phyloP scores from a whole-genome alignment of 2,797 vertebrate species.

The Heterohyrax brucei region DNA sequence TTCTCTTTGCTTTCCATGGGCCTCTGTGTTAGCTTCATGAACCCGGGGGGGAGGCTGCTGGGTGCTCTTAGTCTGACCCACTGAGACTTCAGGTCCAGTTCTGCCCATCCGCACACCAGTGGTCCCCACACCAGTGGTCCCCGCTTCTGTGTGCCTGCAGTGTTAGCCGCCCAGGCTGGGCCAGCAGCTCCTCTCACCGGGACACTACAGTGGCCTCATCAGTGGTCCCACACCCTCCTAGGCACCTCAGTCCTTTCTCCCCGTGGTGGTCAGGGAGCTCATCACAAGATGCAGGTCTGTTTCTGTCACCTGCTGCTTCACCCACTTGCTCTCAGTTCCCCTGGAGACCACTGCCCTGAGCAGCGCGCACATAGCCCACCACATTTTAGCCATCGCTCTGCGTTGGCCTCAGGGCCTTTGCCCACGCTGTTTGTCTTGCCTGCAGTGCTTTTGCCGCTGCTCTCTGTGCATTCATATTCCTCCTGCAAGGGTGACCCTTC shows the following conservation, averaged over 20 bases:
- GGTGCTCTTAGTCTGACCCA: background rate
- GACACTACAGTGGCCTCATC: background rate
- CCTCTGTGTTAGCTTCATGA: background rate
- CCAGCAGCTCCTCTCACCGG: background rate
- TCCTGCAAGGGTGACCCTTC: background rate
- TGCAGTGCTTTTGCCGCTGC: background rate
- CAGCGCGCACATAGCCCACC: accelerated
- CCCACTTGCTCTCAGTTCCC: background rate
- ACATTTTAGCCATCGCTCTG: background rate
- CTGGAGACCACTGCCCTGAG: background rate
- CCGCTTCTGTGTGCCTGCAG: background rate
- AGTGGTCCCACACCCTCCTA: background rate
- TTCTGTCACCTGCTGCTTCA: background rate
- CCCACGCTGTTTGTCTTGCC: background rate
- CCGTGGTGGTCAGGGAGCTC: background rate
- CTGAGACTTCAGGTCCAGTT: background rate
- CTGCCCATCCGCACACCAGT: background rate
- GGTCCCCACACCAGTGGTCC: background rate
- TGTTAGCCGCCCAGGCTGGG: background rate
- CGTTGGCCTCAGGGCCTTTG: background rate
- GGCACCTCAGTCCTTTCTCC: background rate
- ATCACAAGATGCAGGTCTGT: background rate
- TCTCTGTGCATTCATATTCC: background rate
- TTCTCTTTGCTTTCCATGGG: background rate
- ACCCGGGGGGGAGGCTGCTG: background rate